phyloP scores from a whole-genome alignment of 2,797 vertebrate genomes.

The Pseudocheirus occidentalis region DNA sequence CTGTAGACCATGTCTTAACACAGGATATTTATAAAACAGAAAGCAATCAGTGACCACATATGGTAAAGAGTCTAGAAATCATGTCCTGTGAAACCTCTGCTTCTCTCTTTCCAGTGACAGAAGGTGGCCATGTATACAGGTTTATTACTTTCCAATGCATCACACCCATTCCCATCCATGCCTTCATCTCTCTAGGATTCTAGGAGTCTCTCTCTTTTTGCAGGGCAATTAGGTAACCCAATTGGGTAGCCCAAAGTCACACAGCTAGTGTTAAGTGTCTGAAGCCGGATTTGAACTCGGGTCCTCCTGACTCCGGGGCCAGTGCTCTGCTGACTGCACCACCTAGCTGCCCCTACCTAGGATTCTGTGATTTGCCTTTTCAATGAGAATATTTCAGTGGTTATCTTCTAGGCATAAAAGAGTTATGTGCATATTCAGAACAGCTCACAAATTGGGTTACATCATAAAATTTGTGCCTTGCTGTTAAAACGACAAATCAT shows the following conservation, averaged over 20 bases:
- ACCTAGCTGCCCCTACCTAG: neutral
- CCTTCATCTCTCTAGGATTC: neutral
- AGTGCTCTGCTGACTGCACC: too few species aligned
- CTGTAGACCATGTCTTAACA: neutral
- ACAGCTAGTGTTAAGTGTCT: too few species aligned
- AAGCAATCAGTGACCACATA: neutral
- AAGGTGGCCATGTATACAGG: neutral
- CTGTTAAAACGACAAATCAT: neutral
- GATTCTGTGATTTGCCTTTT: neutral
- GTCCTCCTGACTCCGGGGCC: too few species aligned
- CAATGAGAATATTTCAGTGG: neutral
- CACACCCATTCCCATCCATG: neutral
- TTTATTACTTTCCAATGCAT: neutral
- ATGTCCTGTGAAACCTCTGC: neutral
- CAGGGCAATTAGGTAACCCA: too few species aligned
- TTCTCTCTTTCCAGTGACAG: neutral
- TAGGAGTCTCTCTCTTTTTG: too few species aligned
- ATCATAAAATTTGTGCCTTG: neutral
- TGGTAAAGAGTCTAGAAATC: neutral
- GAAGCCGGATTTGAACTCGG: too few species aligned
- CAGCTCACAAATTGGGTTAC: neutral
- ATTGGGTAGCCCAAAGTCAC: too few species aligned
- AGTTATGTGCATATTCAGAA: neutral
- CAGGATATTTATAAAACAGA: neutral
- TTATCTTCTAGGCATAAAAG: neutral